Evolutionary conservation across 2,888 invertebrate genomes (phyloP).

Genomic region (Drosophila rubida): DNA sequence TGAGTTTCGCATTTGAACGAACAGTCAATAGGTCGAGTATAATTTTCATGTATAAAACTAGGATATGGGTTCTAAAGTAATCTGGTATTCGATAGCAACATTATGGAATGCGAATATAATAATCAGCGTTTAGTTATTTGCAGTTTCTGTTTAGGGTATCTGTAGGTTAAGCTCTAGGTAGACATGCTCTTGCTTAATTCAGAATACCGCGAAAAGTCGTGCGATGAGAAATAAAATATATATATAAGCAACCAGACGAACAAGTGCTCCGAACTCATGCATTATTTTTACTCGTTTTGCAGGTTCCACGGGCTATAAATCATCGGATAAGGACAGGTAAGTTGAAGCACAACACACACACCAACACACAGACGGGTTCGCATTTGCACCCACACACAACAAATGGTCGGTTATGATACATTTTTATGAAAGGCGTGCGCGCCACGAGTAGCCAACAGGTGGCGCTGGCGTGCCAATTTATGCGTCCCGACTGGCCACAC

Average conservation of each 20-base stretch:
- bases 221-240: slow-evolving; percentile 11
- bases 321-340: slow-evolving; percentile 93
- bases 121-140: too few relatives aligned
- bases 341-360: slow-evolving; percentile 77
- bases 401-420: slow-evolving; percentile 69
- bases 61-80: too few relatives aligned
- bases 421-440: slow-evolving; percentile 48
- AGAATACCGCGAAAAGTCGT: slow-evolving; percentile 24
- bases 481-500: slow-evolving; percentile 65
- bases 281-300: slow-evolving; percentile 73
- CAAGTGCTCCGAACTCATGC: slow-evolving; percentile 37
- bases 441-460: slow-evolving; percentile 67
- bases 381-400: slow-evolving; percentile 36
- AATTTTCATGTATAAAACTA: too few relatives aligned
- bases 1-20: too few relatives aligned
- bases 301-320: slow-evolving; percentile 94
- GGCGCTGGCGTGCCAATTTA: slow-evolving; percentile 74
- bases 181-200: slow-evolving; percentile 3
- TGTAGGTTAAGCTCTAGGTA: not conserved
- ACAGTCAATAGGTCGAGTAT: too few relatives aligned
- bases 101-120: too few relatives aligned
- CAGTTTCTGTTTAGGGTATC: not conserved
- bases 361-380: too few relatives aligned
- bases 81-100: too few relatives aligned
- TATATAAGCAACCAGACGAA: slow-evolving; percentile 27